Conservation (phyloP, 2,888 invertebrate species). For the Alcis repandata region DNA sequence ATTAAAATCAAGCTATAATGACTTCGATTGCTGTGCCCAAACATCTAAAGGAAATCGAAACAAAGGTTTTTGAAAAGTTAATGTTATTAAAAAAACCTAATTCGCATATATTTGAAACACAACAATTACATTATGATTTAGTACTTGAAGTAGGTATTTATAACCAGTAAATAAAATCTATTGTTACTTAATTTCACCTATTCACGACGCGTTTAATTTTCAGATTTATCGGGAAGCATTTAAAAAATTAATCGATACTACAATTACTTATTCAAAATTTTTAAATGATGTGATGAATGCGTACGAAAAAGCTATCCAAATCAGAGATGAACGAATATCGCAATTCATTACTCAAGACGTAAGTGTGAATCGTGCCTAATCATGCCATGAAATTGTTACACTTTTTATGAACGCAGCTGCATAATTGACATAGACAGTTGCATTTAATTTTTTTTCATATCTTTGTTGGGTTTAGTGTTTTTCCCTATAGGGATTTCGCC, state of each 20-base stretch:
- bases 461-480: too few relatives aligned
- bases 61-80: constrained; percentile 57
- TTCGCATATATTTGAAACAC: constrained; percentile 65
- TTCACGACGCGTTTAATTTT: too few relatives aligned
- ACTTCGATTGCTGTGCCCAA: constrained; percentile 61
- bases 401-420: too few relatives aligned
- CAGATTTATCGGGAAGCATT: constrained; percentile 78
- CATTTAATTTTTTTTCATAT: too few relatives aligned
- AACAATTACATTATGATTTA: constrained; percentile 69
- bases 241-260: constrained; percentile 62
- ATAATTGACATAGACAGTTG: too few relatives aligned
- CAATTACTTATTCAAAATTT: constrained; percentile 70
- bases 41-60: constrained; percentile 69
- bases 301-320: constrained; percentile 72
- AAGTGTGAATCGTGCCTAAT: too few relatives aligned
- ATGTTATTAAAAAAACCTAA: constrained; percentile 59
- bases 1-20: constrained; percentile 25
- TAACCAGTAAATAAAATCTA: too few relatives aligned
- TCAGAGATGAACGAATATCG: constrained; percentile 73
- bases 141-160: constrained; percentile 62
- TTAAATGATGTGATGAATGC: constrained; percentile 71
- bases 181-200: too few relatives aligned
- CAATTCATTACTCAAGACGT: constrained; percentile 77
- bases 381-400: too few relatives aligned
- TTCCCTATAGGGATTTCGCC: too few relatives aligned